Evolutionary conservation across 2,888 invertebrate species (phyloP), one percentile per base, ranked within the genome.

Genomic region (Julus scanicus): DNA sequence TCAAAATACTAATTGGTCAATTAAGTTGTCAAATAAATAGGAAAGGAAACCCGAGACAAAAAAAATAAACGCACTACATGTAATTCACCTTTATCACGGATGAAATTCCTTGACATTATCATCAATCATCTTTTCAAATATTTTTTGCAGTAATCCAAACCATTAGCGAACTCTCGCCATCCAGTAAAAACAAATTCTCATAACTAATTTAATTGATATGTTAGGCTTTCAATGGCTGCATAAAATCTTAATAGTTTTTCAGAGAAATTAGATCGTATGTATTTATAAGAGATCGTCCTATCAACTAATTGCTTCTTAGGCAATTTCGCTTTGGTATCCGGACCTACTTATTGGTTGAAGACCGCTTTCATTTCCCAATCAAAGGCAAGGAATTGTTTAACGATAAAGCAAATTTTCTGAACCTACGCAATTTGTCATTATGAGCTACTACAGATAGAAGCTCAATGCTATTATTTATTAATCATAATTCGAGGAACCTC

Each of bases 271-370:
- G 63, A 63, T 63, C n/a, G n/a, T 8, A 20, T 63, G 63, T 63
- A 63, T 63, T 63, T 63, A 63, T n/a, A 63, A 63, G 4, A 63
- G 63, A n/a, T 63, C 63, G 63, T 17, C 63, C 63, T 63, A 63
- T 63, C 63, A 63, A n/a, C 63, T 63, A 63, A 63, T 63, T 63
- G 63, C 63, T 15, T 63, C 63, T 63, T 63, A 63, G 20, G 63
- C 63, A 63, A 63, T 63, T 63, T 63, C 63, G 20, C 63, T 13
- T 57, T 17, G n/a, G 63, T 17, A n/a, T 63, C 63, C 17, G 6
- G 63, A 49, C 49, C 49, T 49, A 49, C 49, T 49, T 49, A 49
- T 13, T 49, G 0, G n/a, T 63, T 17, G 63, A 63, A 63, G 63
- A 63, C 63, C 63, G 63, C 63, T 63, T 63, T n/a, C 20, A 63